Percentiles rank a stretch among this genome's conserved stretches.
Conservation (phyloP, 2,113 vertebrate genomes). For the Zapornia atra region DNA sequence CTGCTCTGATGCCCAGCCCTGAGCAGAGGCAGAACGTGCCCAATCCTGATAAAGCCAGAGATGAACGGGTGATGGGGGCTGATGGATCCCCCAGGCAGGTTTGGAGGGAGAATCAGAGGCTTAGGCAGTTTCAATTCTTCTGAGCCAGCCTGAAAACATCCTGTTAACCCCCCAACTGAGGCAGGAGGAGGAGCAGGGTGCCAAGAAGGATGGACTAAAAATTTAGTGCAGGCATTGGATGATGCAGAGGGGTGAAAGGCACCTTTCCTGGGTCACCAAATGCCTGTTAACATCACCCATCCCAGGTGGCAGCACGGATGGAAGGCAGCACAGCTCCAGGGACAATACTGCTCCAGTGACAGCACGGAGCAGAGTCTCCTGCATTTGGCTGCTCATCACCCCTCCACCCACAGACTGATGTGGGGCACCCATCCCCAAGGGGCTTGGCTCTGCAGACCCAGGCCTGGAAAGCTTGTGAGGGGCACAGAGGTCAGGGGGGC, state of each 20-base stretch:
- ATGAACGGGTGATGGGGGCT: background rate
- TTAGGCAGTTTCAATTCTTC: background rate
- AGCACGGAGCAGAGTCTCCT: background rate
- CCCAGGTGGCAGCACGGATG: background rate
- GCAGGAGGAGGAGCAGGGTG: background rate
- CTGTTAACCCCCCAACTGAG: background rate
- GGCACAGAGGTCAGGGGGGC: rapidly evolving
- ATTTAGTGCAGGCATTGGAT: background rate
- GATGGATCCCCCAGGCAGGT: background rate
- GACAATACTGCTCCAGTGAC: background rate
- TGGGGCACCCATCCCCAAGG: background rate
- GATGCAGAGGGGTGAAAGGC: background rate
- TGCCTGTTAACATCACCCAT: background rate
- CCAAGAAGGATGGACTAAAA: background rate
- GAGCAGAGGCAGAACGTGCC: background rate
- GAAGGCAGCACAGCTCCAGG: background rate
- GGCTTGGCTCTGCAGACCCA: rapidly evolving
- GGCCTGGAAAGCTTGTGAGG: background rate
- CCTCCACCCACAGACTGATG: rapidly evolving
- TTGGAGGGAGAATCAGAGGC: background rate
- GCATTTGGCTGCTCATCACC: background rate
- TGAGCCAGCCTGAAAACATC: background rate
- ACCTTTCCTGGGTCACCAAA: background rate
- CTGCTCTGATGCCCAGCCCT: background rate
- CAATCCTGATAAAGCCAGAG: background rate